These are phyloP conservation scores for Idaea dimidiata DNA, from an alignment of 2,888 invertebrate genomes.

Conservation along the genomic window DNA sequence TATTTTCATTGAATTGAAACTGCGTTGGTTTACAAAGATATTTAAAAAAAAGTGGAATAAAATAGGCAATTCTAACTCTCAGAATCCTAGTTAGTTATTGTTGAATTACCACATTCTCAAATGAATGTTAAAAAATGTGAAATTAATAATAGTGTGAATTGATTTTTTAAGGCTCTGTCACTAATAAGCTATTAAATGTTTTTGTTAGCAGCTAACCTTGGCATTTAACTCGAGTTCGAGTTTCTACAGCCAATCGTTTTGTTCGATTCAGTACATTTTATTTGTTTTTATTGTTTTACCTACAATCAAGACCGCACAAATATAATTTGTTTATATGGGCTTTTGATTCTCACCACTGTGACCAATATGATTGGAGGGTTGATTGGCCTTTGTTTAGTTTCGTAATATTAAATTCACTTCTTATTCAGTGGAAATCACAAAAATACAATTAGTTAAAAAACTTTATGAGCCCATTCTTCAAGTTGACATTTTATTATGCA, in stretches of 20 bases:
- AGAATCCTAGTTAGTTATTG: neutral
- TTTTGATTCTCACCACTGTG: neutral
- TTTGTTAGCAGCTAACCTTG: conserved; percentile 53
- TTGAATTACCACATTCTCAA: neutral
- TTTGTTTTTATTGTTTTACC: neutral
- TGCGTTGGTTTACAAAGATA: neutral
- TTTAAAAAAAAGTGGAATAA: neutral
- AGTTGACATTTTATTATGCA: neutral
- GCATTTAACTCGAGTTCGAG: conserved; percentile 55
- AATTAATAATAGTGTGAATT: no score
- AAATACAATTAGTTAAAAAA: neutral
- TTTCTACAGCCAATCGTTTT: conserved; percentile 29
- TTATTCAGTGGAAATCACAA: no score
- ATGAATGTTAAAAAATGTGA: no score
- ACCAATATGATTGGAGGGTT: no score
- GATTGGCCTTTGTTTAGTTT: no score
- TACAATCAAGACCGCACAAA: neutral
- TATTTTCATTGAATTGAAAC: neutral
- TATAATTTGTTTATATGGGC: neutral
- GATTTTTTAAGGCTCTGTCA: no score
- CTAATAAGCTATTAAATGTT: neutral
- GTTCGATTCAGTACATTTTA: neutral
- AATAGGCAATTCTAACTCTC: neutral
- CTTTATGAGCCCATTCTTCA: neutral
- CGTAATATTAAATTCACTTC: no score